Evolutionary conservation across 2,797 vertebrate species (phyloP).

Genomic region (Bradypodion pumilum): DNA sequence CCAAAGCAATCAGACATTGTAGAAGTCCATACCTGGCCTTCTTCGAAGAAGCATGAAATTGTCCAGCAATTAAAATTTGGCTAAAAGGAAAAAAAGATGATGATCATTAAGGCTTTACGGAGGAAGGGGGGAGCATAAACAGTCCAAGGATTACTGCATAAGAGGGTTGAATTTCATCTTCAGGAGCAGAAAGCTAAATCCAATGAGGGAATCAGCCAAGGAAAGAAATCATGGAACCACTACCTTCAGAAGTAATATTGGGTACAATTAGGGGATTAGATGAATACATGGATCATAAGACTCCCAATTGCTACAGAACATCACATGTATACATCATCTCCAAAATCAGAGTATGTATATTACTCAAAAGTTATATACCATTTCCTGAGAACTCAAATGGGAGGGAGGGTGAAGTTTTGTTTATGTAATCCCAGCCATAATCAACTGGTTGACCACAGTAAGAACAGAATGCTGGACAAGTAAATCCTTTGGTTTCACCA

Average conservation of each 20-base stretch:
- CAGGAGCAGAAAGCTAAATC: not conserved
- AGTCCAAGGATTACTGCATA: not conserved
- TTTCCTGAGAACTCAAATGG: not conserved
- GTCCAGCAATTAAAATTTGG: conserved; percentile 9
- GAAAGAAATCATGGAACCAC: not conserved
- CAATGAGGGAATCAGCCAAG: not conserved
- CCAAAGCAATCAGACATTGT: not conserved
- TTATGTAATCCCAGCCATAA: not conserved
- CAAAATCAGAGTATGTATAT: too few relatives aligned
- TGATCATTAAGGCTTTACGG: not conserved
- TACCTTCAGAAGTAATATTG: not conserved
- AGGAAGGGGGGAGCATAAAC: not conserved
- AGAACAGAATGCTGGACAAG: not conserved
- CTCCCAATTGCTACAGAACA: not conserved
- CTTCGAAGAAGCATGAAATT: conserved; percentile 10
- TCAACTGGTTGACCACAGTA: not conserved
- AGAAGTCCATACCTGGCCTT: not conserved
- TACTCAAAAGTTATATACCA: not conserved
- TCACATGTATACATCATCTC: not conserved
- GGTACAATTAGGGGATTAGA: not conserved
- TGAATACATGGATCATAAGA: not conserved
- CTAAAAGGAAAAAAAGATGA: not conserved
- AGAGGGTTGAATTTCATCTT: not conserved
- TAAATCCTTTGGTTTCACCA: not conserved
- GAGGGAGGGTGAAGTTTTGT: not conserved